Percentiles rank a stretch among this genome's conserved stretches.
These are phyloP conservation scores for Pangasius sanitwongsei DNA, from an alignment of 2,797 vertebrate genomes.

Conservation along the genomic window DNA sequence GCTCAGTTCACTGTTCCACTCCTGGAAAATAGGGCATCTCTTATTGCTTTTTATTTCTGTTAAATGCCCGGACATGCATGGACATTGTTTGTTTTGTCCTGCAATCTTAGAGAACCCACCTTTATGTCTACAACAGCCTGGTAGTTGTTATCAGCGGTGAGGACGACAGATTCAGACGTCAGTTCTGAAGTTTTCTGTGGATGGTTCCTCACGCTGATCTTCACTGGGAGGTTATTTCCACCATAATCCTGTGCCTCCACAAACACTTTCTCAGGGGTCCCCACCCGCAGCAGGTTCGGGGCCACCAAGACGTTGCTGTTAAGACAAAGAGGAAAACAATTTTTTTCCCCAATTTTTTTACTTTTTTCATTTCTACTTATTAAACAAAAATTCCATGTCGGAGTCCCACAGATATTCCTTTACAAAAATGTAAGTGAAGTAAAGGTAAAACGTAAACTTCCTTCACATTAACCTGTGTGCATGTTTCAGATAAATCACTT, in stretches of 20 bases:
- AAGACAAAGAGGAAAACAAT: background rate
- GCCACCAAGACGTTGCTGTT: conserved; percentile 48
- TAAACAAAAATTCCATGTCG: background rate
- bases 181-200: conserved; percentile 40
- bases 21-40: background rate
- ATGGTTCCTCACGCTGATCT: conserved; percentile 37
- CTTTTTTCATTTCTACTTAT: background rate
- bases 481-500: too few relatives aligned
- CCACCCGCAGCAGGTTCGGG: conserved; percentile 59
- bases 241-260: conserved; percentile 57
- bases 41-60: background rate
- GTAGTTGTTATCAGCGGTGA: conserved; percentile 29
- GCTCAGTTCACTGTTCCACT: background rate
- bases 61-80: background rate
- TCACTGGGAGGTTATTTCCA: conserved; percentile 21
- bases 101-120: conserved; percentile 30
- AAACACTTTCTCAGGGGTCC: conserved; percentile 55
- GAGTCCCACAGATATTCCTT: background rate
- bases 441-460: background rate
- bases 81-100: background rate
- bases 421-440: too few relatives aligned
- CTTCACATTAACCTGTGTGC: too few relatives aligned
- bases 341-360: background rate
- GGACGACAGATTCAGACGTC: background rate
- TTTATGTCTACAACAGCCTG: conserved; percentile 38